A percentile compares a stretch with the other conserved stretches of the same genome.
Evolutionary conservation across 2,888 invertebrate genomes (phyloP).

Genomic region (Metalampra italica): DNA sequence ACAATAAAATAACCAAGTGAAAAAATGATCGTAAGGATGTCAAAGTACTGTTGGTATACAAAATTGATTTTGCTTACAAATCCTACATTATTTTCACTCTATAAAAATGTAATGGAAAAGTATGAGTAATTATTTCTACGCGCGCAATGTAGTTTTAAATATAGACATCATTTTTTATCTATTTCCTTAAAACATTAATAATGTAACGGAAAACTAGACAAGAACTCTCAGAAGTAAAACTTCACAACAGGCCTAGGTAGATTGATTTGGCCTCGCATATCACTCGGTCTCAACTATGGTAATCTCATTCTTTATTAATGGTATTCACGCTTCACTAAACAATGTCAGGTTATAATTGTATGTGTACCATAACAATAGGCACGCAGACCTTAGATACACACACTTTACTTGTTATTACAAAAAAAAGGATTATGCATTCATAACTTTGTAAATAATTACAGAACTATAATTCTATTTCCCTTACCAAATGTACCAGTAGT

Average conservation of each 20-base stretch:
- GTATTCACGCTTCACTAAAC: constrained; percentile 20
- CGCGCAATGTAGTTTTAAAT: background rate
- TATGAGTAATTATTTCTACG: background rate
- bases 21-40: constrained; percentile 12
- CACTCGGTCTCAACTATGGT: background rate
- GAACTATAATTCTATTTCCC: no score
- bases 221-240: background rate
- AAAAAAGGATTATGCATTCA: no score
- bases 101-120: background rate
- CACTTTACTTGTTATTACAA: no score
- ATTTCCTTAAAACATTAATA: background rate
- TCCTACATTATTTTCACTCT: background rate
- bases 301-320: constrained; percentile 13
- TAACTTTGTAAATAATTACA: no score
- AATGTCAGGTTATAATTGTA: background rate
- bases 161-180: background rate
- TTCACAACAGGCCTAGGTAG: background rate
- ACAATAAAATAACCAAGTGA: constrained; percentile 29
- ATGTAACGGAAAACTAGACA: background rate
- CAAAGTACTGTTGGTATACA: background rate
- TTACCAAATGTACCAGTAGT: no score
- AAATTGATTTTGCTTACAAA: background rate
- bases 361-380: no score
- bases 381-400: no score
- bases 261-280: background rate